A percentile compares a stretch with the other conserved stretches of the same genome.
Conservation (phyloP, 2,113 vertebrate species). For the Brachypodius melanocephalos region DNA sequence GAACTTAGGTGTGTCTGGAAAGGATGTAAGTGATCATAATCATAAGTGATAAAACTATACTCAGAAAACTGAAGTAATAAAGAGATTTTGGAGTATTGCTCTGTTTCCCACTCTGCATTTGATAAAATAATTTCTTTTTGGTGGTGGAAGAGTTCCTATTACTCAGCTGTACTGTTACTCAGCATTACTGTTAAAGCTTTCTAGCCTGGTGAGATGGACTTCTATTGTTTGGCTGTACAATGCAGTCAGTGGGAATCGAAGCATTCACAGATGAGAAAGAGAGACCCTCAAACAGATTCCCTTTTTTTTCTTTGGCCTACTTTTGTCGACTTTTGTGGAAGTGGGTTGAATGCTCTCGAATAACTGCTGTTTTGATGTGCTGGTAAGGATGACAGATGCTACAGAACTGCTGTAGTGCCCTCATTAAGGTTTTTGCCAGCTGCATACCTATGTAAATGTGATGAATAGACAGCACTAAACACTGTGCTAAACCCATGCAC, state of each 20-base stretch:
- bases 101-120: neutral
- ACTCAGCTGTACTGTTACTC: neutral
- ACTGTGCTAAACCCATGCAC: neutral
- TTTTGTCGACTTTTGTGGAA: neutral
- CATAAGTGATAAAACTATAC: neutral
- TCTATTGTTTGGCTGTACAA: neutral
- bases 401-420: neutral
- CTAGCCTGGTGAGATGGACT: neutral
- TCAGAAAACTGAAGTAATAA: neutral
- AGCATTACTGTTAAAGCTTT: neutral
- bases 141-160: neutral
- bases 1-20: neutral
- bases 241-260: neutral
- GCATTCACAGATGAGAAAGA: neutral
- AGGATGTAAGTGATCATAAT: neutral
- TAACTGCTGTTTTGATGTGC: conserved; percentile 44
- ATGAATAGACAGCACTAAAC: neutral
- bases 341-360: conserved; percentile 11
- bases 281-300: neutral
- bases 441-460: conserved; percentile 32
- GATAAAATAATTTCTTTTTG: neutral
- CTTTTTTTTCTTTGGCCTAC: neutral
- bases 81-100: neutral
- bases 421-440: conserved; percentile 38
- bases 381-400: conserved; percentile 3